These are phyloP conservation scores for Rhea americana DNA, from an alignment of 2,113 vertebrate genomes.

Conservation along the genomic window DNA sequence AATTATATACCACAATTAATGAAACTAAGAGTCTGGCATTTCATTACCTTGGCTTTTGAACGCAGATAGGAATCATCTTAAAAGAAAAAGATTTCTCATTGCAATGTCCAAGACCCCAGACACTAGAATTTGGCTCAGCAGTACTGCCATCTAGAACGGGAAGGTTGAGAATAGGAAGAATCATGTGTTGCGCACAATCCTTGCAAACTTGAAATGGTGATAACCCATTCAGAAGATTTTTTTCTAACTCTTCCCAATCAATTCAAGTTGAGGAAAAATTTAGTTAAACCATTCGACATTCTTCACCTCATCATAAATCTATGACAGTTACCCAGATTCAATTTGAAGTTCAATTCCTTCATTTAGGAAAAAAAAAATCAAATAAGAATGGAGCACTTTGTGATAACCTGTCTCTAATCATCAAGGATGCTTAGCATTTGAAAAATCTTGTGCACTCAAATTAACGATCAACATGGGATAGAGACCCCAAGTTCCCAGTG, in stretches of 20 bases:
- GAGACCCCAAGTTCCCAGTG: constrained; percentile 26
- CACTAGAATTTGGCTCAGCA: not conserved
- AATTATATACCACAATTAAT: not conserved
- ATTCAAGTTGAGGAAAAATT: not conserved
- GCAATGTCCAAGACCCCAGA: not conserved
- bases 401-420: constrained; percentile 42
- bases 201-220: not conserved
- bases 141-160: not conserved
- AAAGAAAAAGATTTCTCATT: not conserved
- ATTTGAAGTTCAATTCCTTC: not conserved
- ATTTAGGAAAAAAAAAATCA: not conserved
- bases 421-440: constrained; percentile 23
- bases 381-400: constrained; percentile 9
- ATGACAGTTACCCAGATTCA: not conserved
- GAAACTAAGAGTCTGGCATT: not conserved
- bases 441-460: constrained; percentile 28
- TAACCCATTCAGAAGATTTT: not conserved
- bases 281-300: not conserved
- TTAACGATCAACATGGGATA: constrained; percentile 49
- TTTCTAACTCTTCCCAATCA: not conserved
- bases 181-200: not conserved
- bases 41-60: not conserved
- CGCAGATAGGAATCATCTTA: not conserved
- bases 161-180: not conserved
- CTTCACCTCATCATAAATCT: not conserved